These are phyloP conservation scores for Teleopsis dalmanni DNA, from an alignment of 1,140 invertebrate species.

Conservation along the genomic window DNA sequence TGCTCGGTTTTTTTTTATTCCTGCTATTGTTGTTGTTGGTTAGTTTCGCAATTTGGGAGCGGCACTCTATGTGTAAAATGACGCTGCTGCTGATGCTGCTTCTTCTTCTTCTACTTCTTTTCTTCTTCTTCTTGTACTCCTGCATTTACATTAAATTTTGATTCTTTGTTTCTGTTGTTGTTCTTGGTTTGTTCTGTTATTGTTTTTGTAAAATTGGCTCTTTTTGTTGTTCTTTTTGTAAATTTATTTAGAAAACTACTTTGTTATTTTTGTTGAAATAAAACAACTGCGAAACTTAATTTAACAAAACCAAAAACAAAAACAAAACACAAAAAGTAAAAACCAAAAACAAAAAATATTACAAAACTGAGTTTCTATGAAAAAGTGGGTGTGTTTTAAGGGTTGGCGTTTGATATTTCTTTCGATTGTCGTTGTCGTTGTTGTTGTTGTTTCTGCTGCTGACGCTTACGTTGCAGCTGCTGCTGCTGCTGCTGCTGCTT, in stretches of 20 bases:
- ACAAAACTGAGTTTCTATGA: too few species aligned
- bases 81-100: conserved; percentile 5
- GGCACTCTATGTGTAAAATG: conserved; percentile 6
- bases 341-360: too few species aligned
- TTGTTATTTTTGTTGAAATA: background rate
- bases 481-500: too few species aligned
- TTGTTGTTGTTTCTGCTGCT: too few species aligned
- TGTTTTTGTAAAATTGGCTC: background rate
- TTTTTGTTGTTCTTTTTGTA: background rate
- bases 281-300: background rate
- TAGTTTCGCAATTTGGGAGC: conserved; percentile 13
- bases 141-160: background rate
- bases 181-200: background rate
- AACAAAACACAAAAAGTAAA: too few species aligned
- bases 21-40: conserved; percentile 4
- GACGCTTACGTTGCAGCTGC: too few species aligned
- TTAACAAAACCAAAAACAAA: too few species aligned
- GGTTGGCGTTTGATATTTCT: too few species aligned
- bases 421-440: too few species aligned
- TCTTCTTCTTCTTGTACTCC: background rate
- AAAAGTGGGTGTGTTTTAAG: too few species aligned
- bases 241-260: background rate
- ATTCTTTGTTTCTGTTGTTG: background rate
- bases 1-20: too few species aligned
- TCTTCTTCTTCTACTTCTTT: background rate